phyloP scores from a whole-genome alignment of 2,113 vertebrate species.

The Oreocharis arfaki region DNA sequence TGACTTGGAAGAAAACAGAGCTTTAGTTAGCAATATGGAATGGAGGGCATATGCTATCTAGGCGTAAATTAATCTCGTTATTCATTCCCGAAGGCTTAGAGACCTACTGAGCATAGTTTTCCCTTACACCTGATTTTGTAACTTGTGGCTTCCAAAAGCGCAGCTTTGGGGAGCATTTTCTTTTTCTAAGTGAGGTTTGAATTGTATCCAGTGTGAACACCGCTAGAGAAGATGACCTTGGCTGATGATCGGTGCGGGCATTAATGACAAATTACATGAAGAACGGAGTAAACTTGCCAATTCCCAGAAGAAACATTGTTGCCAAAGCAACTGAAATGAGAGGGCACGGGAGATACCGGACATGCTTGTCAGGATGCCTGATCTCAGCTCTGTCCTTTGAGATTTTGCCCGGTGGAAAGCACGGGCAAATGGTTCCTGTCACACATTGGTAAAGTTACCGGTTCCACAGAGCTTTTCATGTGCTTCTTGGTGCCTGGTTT shows the following conservation, averaged over 20 bases:
- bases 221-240: not conserved
- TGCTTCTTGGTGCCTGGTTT: not conserved
- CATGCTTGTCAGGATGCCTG: not conserved
- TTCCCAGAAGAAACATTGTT: not conserved
- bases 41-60: not conserved
- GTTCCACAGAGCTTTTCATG: not conserved
- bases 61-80: not conserved
- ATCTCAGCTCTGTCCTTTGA: not conserved
- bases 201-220: too few species aligned
- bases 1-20: not conserved
- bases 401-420: not conserved
- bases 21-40: not conserved
- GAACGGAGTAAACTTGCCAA: not conserved
- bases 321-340: not conserved
- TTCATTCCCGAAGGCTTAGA: not conserved
- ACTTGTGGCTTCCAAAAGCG: not conserved
- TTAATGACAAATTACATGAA: not conserved
- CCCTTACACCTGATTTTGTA: not conserved
- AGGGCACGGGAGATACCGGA: rapidly evolving
- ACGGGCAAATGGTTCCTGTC: not conserved
- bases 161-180: not conserved
- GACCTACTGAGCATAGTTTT: not conserved
- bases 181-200: not conserved
- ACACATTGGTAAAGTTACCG: not conserved
- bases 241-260: not conserved